Evolutionary conservation across 2,113 vertebrate species (phyloP), one percentile per base, ranked within the genome.

Genomic region (Passer montanus): DNA sequence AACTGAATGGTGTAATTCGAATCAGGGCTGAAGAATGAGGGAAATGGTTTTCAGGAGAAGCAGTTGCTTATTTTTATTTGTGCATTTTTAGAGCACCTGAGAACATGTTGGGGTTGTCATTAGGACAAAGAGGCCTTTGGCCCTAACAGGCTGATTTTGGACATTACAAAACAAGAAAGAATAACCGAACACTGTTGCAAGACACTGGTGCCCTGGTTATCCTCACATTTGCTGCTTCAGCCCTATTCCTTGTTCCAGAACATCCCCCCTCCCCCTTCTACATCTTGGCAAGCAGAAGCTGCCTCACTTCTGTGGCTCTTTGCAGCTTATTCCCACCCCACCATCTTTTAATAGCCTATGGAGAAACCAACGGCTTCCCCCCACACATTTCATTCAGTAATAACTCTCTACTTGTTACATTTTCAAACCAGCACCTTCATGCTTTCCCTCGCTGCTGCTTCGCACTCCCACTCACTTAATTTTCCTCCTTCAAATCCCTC

Each of bases 381-480:
- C 69, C 86, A 93, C 96, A 95, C 94, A n/a, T 92, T 95, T 97
- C 95, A 96, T 95, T 96, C 96, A 96, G 95, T 82, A 96, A 95
- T 95, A 96, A 96, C 93, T 93, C 86, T 76, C 92, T 82, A 72
- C 93, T 95, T 95, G 93, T 91, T 96, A 91, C 95, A 96, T 94
- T 96, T 96, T 89, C 95, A 94, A 95, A 95, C 91, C 94, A 75
- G 95, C 87, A 89, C 91, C 96, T 95, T 95, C 93, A 43, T 96
- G 94, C 95, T 96, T 96, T 96, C 93, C 94, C 89, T 95, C 41
- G 31, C 93, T 95, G 89, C 94, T 91, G 94, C 91, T 96, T 95
- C 91, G 95, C 94, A 96, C 96, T 95, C 94, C 95, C 87, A 95
- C 95, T 95, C 95, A 95, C 93, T 91, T 96, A 89, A 96, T 97